Evolutionary conservation across 1,140 invertebrate genomes (phyloP).

Genomic region (Euura saliciscinereae): DNA sequence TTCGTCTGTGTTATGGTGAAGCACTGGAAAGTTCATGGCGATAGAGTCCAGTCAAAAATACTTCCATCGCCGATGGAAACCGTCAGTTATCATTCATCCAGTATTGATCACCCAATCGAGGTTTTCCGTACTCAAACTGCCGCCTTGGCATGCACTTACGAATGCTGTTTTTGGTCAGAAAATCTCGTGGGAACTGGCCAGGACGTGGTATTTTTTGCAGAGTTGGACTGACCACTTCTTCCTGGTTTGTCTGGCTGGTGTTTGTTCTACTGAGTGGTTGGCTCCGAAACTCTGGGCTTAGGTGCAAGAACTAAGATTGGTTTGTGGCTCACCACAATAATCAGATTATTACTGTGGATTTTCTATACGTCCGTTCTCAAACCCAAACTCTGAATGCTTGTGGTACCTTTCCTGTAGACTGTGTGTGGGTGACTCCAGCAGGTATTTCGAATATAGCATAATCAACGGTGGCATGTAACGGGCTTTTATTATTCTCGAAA

Average conservation of each 20-base stretch:
- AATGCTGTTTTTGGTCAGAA: neutral
- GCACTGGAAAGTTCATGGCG: too few relatives aligned
- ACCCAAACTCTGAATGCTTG: neutral
- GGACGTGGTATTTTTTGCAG: neutral
- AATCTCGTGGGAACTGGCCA: neutral
- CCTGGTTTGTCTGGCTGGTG: neutral
- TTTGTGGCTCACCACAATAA: neutral
- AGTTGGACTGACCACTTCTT: neutral
- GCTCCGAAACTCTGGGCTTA: neutral
- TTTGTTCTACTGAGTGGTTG: conserved; percentile 5
- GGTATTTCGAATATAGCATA: neutral
- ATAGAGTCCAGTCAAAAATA: too few relatives aligned
- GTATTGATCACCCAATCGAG: neutral
- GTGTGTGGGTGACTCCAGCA: neutral
- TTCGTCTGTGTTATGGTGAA: neutral
- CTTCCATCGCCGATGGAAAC: too few relatives aligned
- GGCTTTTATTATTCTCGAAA: neutral
- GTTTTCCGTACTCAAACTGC: neutral
- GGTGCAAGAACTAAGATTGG: neutral
- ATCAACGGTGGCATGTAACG: neutral
- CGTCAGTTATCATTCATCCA: too few relatives aligned
- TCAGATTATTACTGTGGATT: neutral
- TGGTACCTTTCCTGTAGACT: neutral
- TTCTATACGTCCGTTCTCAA: neutral
- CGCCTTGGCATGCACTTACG: neutral